Conservation (phyloP, 2,113 vertebrate species). For the Tupaia tana region DNA sequence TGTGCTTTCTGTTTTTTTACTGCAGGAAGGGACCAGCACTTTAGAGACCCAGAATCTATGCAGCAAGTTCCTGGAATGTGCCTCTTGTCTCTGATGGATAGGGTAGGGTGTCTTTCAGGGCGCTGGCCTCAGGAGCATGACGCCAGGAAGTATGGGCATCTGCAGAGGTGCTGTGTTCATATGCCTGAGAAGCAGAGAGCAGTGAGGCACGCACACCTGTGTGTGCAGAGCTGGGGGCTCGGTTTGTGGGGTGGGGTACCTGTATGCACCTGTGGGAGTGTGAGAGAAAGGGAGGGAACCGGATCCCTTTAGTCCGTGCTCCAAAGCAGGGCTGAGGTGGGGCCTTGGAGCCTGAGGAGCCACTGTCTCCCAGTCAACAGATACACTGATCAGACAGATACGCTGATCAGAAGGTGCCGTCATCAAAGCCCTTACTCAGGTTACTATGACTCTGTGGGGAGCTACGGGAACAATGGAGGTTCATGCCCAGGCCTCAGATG, state of each 20-base stretch:
- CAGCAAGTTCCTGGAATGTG: not conserved
- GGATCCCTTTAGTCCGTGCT: not conserved
- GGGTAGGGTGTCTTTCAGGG: slow-evolving; percentile 28
- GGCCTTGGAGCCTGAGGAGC: not conserved
- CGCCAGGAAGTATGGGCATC: not conserved
- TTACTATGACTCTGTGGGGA: not conserved
- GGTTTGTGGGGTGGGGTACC: not conserved
- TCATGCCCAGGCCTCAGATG: not conserved
- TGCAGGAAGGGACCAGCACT: not conserved
- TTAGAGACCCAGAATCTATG: slow-evolving; percentile 41
- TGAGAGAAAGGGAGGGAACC: not conserved
- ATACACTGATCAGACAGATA: not conserved
- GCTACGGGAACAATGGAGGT: not conserved
- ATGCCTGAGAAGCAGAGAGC: not conserved
- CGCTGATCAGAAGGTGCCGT: not conserved
- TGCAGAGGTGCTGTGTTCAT: not conserved
- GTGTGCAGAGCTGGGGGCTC: not conserved
- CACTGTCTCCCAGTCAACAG: not conserved
- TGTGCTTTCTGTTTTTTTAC: slow-evolving; percentile 18
- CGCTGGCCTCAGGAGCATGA: not conserved
- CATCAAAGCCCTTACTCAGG: not conserved
- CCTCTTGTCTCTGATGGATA: not conserved
- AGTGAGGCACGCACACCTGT: not conserved
- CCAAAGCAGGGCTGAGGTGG: not conserved
- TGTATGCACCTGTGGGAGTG: not conserved